Conservation (phyloP, 2,888 invertebrate genomes). For the Arge pagana region DNA sequence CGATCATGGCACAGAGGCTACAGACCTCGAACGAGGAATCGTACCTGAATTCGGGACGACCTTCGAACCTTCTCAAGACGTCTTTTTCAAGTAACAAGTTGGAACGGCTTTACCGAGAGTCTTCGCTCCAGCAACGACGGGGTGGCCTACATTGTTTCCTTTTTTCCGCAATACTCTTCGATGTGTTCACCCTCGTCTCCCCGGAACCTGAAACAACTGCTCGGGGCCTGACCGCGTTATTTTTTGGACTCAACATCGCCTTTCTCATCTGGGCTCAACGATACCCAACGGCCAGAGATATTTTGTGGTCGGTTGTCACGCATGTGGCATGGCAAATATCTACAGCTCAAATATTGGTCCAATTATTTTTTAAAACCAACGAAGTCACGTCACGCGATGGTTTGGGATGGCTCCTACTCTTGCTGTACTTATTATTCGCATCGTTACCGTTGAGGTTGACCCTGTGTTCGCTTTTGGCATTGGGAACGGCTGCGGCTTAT, state of each 20-base stretch:
- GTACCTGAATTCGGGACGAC: constrained; percentile 52
- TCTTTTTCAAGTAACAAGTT: constrained; percentile 67
- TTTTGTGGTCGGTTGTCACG: constrained; percentile 65
- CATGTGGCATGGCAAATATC: constrained; percentile 70
- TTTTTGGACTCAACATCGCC: constrained; percentile 51
- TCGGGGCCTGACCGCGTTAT: constrained; percentile 50
- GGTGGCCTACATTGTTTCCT: constrained; percentile 73
- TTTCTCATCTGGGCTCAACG: constrained; percentile 51
- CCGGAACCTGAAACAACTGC: constrained; percentile 54
- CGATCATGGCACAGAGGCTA: constrained; percentile 43
- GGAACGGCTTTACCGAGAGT: constrained; percentile 73
- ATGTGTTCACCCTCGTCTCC: constrained; percentile 65
- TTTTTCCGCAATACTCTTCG: constrained; percentile 69
- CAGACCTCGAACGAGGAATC: constrained; percentile 55
- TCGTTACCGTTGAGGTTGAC: constrained; percentile 72
- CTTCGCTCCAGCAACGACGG: constrained; percentile 73
- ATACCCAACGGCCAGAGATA: constrained; percentile 46
- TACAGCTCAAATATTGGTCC: constrained; percentile 66
- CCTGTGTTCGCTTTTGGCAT: constrained; percentile 66
- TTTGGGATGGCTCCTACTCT: constrained; percentile 73
- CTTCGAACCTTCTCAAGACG: constrained; percentile 55
- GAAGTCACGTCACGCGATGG: constrained; percentile 68
- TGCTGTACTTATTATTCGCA: constrained; percentile 75
- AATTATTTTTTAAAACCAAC: constrained; percentile 66
- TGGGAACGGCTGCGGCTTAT: constrained; percentile 67